A percentile compares a stretch with the other conserved stretches of the same genome.
Conservation (phyloP, 1,140 invertebrate species). For the Drosophila tristis region DNA sequence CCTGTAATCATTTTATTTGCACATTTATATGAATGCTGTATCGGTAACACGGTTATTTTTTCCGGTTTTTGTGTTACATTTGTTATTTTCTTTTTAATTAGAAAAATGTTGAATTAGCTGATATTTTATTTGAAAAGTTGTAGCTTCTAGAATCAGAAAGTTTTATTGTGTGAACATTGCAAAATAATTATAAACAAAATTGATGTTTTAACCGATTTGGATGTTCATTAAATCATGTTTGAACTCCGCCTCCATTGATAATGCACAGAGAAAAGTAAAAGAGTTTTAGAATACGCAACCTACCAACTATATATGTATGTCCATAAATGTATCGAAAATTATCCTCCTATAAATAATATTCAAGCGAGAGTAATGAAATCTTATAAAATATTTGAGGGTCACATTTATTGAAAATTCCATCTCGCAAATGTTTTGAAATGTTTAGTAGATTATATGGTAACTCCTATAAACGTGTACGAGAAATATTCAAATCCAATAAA, state of each 20-base stretch:
- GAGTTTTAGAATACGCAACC: slow-evolving; percentile 39
- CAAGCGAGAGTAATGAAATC: slow-evolving; percentile 18
- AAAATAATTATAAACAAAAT: background rate
- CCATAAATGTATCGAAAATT: slow-evolving; percentile 35
- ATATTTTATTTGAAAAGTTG: slow-evolving; percentile 24
- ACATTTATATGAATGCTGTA: slow-evolving; percentile 2
- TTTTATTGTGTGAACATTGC: background rate
- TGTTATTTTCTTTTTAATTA: slow-evolving; percentile 40
- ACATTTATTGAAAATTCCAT: slow-evolving; percentile 61
- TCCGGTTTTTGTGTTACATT: slow-evolving; percentile 33
- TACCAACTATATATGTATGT: slow-evolving; percentile 44
- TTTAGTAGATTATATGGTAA: slow-evolving; percentile 44
- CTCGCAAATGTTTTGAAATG: slow-evolving; percentile 52
- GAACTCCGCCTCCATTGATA: slow-evolving; percentile 30
- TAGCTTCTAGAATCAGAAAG: no score
- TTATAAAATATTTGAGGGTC: slow-evolving; percentile 54
- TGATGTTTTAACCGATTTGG: background rate
- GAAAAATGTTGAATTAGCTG: slow-evolving; percentile 40
- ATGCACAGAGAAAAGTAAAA: slow-evolving; percentile 37
- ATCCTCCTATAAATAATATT: slow-evolving; percentile 34
- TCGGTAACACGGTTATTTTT: slow-evolving; percentile 41
- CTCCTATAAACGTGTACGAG: slow-evolving; percentile 40
- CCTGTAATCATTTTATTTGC: slow-evolving; percentile 15
- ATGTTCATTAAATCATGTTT: slow-evolving; percentile 16
- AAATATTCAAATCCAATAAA: slow-evolving; percentile 44